A percentile compares a stretch with the other conserved stretches of the same genome.
Conservation (phyloP, 2,113 vertebrate genomes). For the Microcebus griseorufus region DNA sequence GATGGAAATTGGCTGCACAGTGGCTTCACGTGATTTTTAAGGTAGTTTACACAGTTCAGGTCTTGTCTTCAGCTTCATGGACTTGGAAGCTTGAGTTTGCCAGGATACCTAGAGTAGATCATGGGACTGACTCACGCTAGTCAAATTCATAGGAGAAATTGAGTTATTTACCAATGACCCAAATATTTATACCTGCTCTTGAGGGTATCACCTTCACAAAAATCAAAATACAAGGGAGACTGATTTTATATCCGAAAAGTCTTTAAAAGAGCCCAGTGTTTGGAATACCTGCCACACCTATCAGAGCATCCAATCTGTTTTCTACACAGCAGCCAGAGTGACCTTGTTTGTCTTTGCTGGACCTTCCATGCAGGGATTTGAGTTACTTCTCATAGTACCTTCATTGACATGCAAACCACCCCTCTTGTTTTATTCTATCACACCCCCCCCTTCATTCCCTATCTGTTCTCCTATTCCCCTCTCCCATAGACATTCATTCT, state of each 20-base stretch:
- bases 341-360: not conserved
- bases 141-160: conserved; percentile 11
- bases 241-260: not conserved
- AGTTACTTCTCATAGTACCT: not conserved
- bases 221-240: not conserved
- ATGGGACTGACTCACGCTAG: not conserved
- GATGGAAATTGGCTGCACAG: no score
- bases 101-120: not conserved
- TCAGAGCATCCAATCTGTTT: no score
- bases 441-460: not conserved
- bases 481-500: no score
- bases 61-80: not conserved
- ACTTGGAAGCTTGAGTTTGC: not conserved
- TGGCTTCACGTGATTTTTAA: not conserved
- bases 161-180: not conserved
- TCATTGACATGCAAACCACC: not conserved
- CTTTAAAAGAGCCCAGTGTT: not conserved
- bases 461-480: not conserved
- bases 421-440: not conserved
- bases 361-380: not conserved
- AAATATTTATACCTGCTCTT: not conserved
- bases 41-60: not conserved
- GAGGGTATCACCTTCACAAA: not conserved
- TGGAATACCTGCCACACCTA: no score
- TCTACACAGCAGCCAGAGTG: no score